Evolutionary conservation across 2,797 vertebrate genomes (phyloP).

Genomic region (Micromesistius poutassou): DNA sequence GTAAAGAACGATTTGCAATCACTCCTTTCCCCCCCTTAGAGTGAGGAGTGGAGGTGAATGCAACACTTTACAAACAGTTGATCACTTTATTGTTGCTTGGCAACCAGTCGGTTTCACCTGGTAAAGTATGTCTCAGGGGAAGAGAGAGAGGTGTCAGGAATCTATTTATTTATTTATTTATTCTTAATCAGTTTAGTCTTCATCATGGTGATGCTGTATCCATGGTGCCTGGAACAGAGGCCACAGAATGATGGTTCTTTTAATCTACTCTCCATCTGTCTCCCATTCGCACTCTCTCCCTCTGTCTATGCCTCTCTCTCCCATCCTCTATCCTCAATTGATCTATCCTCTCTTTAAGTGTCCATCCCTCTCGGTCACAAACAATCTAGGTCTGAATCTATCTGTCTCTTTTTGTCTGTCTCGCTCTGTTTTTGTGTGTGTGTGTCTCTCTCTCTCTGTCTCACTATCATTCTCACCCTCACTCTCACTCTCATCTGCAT

Average conservation of each 20-base stretch:
- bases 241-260: neutral
- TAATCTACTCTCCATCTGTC: neutral
- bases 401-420: neutral
- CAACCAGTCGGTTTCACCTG: constrained; percentile 1
- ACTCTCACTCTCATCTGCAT: neutral
- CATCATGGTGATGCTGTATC: neutral
- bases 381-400: neutral
- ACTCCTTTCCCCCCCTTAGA: no score
- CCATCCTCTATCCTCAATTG: neutral
- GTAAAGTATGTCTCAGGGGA: neutral
- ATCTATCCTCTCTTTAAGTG: neutral
- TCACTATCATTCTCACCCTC: constrained; percentile 6
- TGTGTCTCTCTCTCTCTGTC: constrained; percentile 20
- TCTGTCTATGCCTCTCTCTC: neutral
- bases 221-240: neutral
- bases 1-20: neutral
- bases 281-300: neutral
- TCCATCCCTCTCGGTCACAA: neutral
- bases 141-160: neutral
- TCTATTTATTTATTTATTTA: neutral
- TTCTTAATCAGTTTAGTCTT: neutral
- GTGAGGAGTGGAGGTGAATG: neutral
- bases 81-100: neutral
- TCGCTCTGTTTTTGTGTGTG: neutral
- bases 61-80: neutral